Base-by-base conservation (phyloP, 1,140 invertebrate genomes). In the Neuroterus valhalla region DNA sequence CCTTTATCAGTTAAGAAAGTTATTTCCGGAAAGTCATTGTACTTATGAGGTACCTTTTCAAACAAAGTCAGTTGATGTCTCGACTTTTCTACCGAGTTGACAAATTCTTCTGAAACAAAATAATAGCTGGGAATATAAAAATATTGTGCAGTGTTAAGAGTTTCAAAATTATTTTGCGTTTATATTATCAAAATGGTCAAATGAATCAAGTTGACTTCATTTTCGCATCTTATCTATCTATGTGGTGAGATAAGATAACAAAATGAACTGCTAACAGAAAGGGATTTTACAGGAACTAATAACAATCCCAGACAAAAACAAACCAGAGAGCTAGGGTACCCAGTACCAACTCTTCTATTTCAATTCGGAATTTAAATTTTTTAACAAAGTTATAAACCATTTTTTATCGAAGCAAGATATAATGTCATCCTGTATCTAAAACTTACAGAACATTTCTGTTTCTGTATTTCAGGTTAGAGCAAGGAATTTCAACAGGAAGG, bases 171-270 rank as follows among this genome's bases (percentile, higher is more conserved):
- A 31, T 26, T 4, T n/a, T 15, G 23, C 21, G 21, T 55, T 55
- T 26, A 11, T 17, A 21, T 15, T 21, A 55, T 23, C 5, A 62
- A 62, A 62, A 62, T 62, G 55, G 31, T 62, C 31, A 62, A 62
- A 62, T n/a, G 23, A 23, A 23, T 44, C 17, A 38, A 71, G 11
- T 44, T 70, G 42, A 48, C 68, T 31, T 73, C 26, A 43, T 68
- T 68, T 66, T 66, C 26, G 26, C 62, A 19, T 44, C 62, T 72
- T 66, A 55, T 66, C 26, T 15, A 38, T 52, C 23, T 45, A 17
- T 68, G 66, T 50, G 52, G 55, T 31, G 42, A 68, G 62, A 23
- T 68, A 52, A 68, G 31, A 42, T 66, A 52, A 50, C 48, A n/a
- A 67, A 31, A 46, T 42, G 8, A 69, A 62, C 23, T 38, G 26